Evolutionary conservation across 2,113 vertebrate species (phyloP).

Genomic region (Oreochromis aureus): DNA sequence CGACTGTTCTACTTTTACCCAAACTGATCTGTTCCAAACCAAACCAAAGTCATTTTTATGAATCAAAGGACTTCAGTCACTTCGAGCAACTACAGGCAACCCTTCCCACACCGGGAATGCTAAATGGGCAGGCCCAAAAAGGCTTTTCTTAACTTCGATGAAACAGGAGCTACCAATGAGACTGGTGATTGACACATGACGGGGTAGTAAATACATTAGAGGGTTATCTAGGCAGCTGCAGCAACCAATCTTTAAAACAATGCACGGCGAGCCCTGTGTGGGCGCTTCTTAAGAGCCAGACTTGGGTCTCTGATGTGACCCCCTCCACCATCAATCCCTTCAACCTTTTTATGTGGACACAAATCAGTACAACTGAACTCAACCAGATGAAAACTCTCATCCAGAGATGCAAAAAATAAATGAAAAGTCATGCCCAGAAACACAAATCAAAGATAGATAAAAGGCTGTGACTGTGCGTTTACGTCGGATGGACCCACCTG

Average conservation of each 20-base stretch:
- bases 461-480: not conserved
- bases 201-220: not conserved
- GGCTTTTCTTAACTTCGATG: not conserved
- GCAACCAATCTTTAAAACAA: not conserved
- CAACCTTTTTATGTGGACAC: not conserved
- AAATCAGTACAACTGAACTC: not conserved
- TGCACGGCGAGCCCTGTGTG: too few species aligned
- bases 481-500: not conserved
- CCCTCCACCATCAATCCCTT: not conserved
- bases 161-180: not conserved
- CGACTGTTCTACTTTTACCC: not conserved
- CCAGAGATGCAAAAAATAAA: not conserved
- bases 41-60: not conserved
- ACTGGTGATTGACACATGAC: not conserved
- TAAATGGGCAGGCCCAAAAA: not conserved
- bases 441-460: not conserved
- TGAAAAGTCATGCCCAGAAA: not conserved
- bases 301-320: not conserved
- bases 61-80: not conserved
- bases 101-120: not conserved
- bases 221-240: not conserved
- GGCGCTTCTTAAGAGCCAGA: not conserved
- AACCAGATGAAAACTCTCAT: not conserved
- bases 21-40: not conserved
- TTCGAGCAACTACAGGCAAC: not conserved